Evolutionary conservation across 2,113 vertebrate genomes (phyloP), one percentile per base, ranked within the genome.

Genomic region (Pelusios castaneus): DNA sequence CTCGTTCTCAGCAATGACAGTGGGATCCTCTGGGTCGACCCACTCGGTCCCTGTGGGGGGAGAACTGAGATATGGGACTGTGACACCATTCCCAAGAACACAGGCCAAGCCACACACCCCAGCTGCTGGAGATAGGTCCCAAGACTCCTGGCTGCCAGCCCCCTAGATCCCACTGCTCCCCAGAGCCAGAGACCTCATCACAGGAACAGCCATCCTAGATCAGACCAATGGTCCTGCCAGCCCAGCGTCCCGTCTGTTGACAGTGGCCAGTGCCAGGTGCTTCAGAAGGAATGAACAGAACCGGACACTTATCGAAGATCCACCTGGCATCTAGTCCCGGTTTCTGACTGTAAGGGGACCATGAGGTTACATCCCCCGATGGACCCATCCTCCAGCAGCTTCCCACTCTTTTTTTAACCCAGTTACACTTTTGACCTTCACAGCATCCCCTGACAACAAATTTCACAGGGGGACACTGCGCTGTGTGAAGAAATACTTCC

Each of bases 21-120:
- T 99, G 85, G 99, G 99, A 91, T 99, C 99, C 94, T 99, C 99
- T 0, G 99, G 99, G 88, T 99, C 99, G 73, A 99, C 99, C 99
- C 99, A 99, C 84, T 99, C 99, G 0, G 98, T 99, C 67, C 99
- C 99, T 99, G 93, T 76, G 3, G 79, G 82, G 11, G 14, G 34
- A 56, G 70, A 31, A 51, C 67, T 13, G 41, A 38, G 29, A 51
- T n/a, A 9, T 85, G 85, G 75, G 73, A 86, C 60, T 77, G 88
- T 43, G 60, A n/a, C 58, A 2, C 2, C 0, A 5, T 27, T 83
- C 63, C 16, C 0, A 0, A 80, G 27, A 38, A 3, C 90, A n/a
- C 29, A 25, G 56, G 85, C 58, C 89, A 34, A 91, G 11, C 25
- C 21, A 5, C 0, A 0, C 2, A 14, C 0, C 21, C 34, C 63